Percentiles rank a stretch among this genome's conserved stretches.
Evolutionary conservation across 2,888 invertebrate genomes (phyloP).

Genomic region (Therioaphis trifolii): DNA sequence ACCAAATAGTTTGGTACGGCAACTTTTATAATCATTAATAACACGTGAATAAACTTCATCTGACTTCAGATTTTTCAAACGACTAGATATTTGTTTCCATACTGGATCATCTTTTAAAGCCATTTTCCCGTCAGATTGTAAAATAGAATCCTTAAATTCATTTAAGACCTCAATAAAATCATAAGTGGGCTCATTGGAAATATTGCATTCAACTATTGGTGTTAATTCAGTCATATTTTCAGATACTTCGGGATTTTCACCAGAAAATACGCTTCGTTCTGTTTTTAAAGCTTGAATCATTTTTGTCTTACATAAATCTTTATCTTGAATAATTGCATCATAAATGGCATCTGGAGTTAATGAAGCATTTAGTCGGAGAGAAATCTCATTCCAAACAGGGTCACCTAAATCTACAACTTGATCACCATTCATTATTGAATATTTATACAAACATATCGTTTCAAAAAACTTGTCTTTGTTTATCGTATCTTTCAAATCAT

Average conservation of each 20-base stretch:
- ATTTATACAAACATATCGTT: slow-evolving; percentile 57
- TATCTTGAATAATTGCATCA: slow-evolving; percentile 15
- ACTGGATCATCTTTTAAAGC: slow-evolving; percentile 28
- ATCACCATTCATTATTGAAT: slow-evolving; percentile 57
- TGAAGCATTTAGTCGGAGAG: slow-evolving; percentile 29
- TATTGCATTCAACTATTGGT: slow-evolving; percentile 49
- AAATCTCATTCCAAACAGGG: slow-evolving; percentile 59
- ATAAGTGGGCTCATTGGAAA: slow-evolving; percentile 24
- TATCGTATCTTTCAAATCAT: slow-evolving; percentile 16
- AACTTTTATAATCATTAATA: slow-evolving; percentile 45
- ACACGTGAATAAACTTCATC: slow-evolving; percentile 47
- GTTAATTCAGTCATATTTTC: slow-evolving; percentile 53
- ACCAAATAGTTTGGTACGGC: slow-evolving; percentile 26
- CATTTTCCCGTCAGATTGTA: slow-evolving; percentile 30
- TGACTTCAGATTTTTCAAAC: slow-evolving; percentile 30
- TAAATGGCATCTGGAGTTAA: slow-evolving; percentile 47
- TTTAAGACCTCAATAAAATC: slow-evolving; percentile 41
- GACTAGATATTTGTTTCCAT: slow-evolving; percentile 45
- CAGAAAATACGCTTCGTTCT: slow-evolving; percentile 54
- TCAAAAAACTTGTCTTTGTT: slow-evolving; percentile 51
- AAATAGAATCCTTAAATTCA: slow-evolving; percentile 44
- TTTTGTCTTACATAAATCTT: slow-evolving; percentile 53
- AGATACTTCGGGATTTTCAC: slow-evolving; percentile 44
- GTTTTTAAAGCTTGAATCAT: slow-evolving; percentile 60
- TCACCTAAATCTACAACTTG: slow-evolving; percentile 40